Conservation (phyloP, 2,113 vertebrate genomes). For the Leiothrix lutea region DNA sequence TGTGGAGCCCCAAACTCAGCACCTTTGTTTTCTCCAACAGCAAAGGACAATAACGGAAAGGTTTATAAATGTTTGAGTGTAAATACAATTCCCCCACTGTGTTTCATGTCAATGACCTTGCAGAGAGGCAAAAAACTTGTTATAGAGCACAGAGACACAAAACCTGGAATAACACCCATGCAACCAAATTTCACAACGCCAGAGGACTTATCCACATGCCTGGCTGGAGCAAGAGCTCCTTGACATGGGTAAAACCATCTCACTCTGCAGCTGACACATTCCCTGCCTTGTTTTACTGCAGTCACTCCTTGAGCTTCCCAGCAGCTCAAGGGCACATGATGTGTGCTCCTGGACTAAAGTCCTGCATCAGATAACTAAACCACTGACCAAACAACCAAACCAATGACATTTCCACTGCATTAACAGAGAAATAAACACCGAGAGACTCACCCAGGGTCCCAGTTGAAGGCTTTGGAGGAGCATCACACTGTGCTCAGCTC, state of each 20-base stretch:
- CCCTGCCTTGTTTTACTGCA: not conserved
- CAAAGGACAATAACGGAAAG: not conserved
- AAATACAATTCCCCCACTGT: not conserved
- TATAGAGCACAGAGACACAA: fast-evolving
- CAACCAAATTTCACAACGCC: fast-evolving
- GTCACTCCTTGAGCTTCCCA: not conserved
- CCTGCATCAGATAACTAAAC: fast-evolving
- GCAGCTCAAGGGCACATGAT: fast-evolving
- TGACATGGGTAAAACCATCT: fast-evolving
- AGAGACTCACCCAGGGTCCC: not conserved
- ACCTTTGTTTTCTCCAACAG: not conserved
- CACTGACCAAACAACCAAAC: not conserved
- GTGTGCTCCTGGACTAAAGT: fast-evolving
- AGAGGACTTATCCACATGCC: fast-evolving
- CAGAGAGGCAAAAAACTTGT: not conserved
- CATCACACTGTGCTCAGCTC: fast-evolving
- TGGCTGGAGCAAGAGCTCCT: not conserved
- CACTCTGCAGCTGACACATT: not conserved
- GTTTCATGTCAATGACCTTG: not conserved
- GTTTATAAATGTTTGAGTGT: fast-evolving
- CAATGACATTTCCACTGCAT: fast-evolving
- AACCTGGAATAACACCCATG: fast-evolving
- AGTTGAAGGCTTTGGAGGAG: not conserved
- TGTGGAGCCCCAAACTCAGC: not conserved
- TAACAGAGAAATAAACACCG: not conserved